Evolutionary conservation across 2,888 invertebrate species (phyloP).

Genomic region (Salticus scenicus): DNA sequence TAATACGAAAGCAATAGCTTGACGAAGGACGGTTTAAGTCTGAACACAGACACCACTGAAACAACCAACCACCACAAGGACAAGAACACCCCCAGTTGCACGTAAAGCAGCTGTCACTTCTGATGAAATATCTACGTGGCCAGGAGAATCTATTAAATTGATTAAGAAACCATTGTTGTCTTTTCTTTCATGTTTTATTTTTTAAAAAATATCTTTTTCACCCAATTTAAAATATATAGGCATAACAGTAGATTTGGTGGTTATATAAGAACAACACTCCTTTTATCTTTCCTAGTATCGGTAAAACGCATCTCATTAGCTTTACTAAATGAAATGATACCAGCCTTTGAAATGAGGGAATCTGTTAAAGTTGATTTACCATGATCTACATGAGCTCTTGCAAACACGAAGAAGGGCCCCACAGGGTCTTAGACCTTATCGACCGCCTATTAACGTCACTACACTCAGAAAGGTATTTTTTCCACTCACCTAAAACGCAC

Average conservation of each 20-base stretch:
- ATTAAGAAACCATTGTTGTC: slow-evolving; percentile 97
- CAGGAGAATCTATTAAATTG: slow-evolving; percentile 99
- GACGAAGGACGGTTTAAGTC: slow-evolving; percentile 99
- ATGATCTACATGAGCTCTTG: slow-evolving; percentile 99
- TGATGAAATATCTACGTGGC: slow-evolving; percentile 99
- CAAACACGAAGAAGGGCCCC: no score
- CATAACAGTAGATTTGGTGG: slow-evolving; percentile 99
- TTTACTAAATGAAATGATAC: slow-evolving; percentile 98
- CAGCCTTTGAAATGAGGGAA: slow-evolving; percentile 99
- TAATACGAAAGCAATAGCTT: slow-evolving; percentile 99
- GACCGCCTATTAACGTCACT: no score
- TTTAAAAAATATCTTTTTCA: slow-evolving; percentile 95
- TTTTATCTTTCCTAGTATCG: slow-evolving; percentile 99
- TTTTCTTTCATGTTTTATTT: slow-evolving; percentile 95
- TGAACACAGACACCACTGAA: slow-evolving; percentile 99
- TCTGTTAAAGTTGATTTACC: slow-evolving; percentile 99
- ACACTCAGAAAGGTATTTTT: no score
- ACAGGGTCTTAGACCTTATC: no score
- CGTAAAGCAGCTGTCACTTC: slow-evolving; percentile 99
- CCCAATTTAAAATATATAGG: slow-evolving; percentile 99
- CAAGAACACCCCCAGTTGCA: slow-evolving; percentile 99
- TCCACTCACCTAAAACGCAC: no score
- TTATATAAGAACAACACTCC: slow-evolving; percentile 99
- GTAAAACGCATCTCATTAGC: slow-evolving; percentile 99
- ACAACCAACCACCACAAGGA: slow-evolving; percentile 99